phyloP scores from a whole-genome alignment of 2,888 invertebrate genomes.

The Lasioglossum morio region DNA sequence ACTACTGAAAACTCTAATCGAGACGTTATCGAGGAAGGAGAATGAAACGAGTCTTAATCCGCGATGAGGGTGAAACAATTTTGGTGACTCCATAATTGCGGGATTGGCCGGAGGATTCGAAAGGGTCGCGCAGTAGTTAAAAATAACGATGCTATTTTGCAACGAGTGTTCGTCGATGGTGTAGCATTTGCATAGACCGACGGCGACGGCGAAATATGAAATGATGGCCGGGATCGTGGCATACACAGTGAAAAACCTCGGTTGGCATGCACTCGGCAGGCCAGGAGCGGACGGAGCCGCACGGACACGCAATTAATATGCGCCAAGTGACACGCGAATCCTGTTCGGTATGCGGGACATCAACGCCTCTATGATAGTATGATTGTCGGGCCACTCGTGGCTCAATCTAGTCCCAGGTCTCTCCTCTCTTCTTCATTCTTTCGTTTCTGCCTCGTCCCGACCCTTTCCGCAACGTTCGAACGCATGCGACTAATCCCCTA shows the following conservation, averaged over 20 bases:
- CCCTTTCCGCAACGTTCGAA: slow-evolving; percentile 51
- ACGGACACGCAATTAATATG: slow-evolving; percentile 79
- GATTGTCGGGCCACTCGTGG: slow-evolving; percentile 77
- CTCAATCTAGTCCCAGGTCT: slow-evolving; percentile 67
- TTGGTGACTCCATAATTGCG: neutral
- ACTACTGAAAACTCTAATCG: no score
- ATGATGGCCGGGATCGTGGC: neutral
- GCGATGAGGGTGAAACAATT: neutral
- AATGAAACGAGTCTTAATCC: no score
- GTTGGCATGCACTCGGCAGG: slow-evolving; percentile 17
- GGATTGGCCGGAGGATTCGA: neutral
- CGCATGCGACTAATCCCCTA: slow-evolving; percentile 72
- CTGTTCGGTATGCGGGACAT: slow-evolving; percentile 80
- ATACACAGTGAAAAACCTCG: neutral
- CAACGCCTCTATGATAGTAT: slow-evolving; percentile 77
- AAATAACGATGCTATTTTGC: neutral
- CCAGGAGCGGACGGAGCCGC: slow-evolving; percentile 4
- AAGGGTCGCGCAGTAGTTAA: neutral
- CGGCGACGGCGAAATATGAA: slow-evolving; percentile 72
- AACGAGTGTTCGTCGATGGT: neutral
- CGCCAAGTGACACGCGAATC: slow-evolving; percentile 67
- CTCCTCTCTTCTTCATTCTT: slow-evolving; percentile 19
- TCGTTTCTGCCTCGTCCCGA: neutral
- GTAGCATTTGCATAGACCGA: slow-evolving; percentile 38
- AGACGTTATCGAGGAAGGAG: no score